These are phyloP conservation scores for Heliangelus exortis DNA, from an alignment of 2,797 vertebrate genomes.

Conservation along the genomic window DNA sequence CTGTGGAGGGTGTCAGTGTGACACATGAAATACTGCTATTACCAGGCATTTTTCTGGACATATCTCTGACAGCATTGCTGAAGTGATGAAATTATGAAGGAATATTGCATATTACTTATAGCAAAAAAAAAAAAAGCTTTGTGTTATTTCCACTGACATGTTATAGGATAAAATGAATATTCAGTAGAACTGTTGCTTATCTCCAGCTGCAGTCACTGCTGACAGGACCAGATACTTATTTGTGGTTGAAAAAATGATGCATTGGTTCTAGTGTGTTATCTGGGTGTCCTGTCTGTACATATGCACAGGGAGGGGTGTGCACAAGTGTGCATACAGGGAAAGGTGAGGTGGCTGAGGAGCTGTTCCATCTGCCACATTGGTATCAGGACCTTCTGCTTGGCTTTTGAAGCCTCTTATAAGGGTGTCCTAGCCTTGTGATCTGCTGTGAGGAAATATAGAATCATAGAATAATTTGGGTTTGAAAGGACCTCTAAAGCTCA, in stretches of 20 bases:
- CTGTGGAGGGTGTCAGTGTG: slow-evolving; percentile 29
- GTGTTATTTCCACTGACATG: slow-evolving; percentile 12
- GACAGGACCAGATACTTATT: neutral
- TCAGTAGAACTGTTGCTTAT: slow-evolving; percentile 43
- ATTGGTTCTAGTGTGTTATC: neutral
- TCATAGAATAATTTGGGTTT: too few relatives aligned
- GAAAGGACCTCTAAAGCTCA: too few relatives aligned
- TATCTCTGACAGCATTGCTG: neutral
- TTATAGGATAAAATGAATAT: slow-evolving; percentile 47
- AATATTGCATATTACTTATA: slow-evolving; percentile 55
- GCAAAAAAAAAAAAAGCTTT: slow-evolving; percentile 7
- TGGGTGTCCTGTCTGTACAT: neutral
- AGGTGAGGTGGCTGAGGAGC: neutral
- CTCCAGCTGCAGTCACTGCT: slow-evolving; percentile 37
- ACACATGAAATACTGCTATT: neutral
- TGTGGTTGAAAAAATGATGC: neutral
- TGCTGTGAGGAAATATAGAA: neutral
- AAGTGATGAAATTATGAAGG: slow-evolving; percentile 32
- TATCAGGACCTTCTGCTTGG: neutral
- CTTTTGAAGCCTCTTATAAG: neutral
- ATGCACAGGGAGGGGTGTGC: too few relatives aligned
- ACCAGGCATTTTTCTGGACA: neutral
- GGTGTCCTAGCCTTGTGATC: neutral
- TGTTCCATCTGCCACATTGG: neutral
- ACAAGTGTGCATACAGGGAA: neutral